Evolutionary conservation across 2,113 vertebrate species (phyloP).

Genomic region (Excalfactoria chinensis): DNA sequence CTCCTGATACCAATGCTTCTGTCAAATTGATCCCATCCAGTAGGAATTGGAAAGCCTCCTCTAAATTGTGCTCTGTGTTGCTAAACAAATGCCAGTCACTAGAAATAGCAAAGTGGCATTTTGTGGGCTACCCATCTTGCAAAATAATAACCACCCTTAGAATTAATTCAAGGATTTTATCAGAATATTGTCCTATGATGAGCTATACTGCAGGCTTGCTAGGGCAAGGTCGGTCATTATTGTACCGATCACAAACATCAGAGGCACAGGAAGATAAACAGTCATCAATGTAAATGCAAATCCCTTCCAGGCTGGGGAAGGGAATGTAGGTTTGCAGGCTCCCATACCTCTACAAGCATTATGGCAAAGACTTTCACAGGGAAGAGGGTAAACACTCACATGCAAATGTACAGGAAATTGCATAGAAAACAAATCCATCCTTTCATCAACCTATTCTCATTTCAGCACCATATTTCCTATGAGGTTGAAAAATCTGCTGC

Average conservation of each 20-base stretch:
- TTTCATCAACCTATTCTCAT: slow-evolving; percentile 63
- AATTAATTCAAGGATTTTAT: slow-evolving; percentile 52
- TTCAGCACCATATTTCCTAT: slow-evolving; percentile 62
- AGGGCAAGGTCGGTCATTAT: neutral
- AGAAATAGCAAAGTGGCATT: slow-evolving; percentile 68
- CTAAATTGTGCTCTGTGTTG: slow-evolving; percentile 68
- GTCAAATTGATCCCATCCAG: slow-evolving; percentile 70
- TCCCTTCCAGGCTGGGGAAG: neutral
- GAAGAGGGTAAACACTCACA: slow-evolving; percentile 8
- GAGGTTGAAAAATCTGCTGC: slow-evolving; percentile 67
- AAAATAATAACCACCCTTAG: slow-evolving; percentile 48
- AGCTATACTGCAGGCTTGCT: neutral
- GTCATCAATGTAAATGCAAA: neutral
- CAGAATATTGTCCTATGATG: slow-evolving; percentile 11
- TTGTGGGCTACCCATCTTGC: slow-evolving; percentile 60
- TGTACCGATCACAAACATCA: neutral
- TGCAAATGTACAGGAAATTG: slow-evolving; percentile 51
- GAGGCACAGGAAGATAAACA: neutral
- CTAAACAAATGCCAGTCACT: slow-evolving; percentile 74
- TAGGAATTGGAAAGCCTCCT: slow-evolving; percentile 67
- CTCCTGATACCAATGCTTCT: slow-evolving; percentile 73
- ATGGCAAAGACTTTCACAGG: neutral
- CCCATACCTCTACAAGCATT: neutral
- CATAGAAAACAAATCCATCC: slow-evolving; percentile 50
- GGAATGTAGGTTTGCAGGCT: slow-evolving; percentile 1